These are phyloP conservation scores for Sipha flava DNA, from an alignment of 1,140 invertebrate genomes.

Conservation along the genomic window DNA sequence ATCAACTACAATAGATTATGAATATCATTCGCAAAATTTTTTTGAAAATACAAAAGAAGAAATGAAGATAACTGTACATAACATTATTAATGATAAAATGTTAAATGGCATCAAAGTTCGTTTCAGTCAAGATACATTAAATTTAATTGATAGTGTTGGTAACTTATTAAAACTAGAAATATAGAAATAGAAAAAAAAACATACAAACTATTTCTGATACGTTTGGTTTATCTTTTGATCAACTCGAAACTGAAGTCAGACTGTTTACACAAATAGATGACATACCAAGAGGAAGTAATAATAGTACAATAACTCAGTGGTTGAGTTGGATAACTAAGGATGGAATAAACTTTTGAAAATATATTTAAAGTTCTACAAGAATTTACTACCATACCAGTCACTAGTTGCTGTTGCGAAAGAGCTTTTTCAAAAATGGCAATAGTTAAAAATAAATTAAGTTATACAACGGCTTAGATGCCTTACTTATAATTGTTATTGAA, in stretches of 20 bases:
- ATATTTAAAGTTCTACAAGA: too few relatives aligned
- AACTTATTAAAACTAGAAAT: neutral
- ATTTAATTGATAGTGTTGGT: neutral
- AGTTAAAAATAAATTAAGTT: too few relatives aligned
- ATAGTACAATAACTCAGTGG: neutral
- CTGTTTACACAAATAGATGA: neutral
- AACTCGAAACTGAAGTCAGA: neutral
- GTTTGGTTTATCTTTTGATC: neutral
- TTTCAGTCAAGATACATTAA: neutral
- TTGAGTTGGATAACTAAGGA: neutral
- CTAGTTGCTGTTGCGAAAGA: too few relatives aligned
- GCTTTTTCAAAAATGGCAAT: too few relatives aligned
- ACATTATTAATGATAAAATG: neutral
- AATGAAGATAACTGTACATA: neutral
- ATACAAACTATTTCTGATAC: neutral
- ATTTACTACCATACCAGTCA: neutral
- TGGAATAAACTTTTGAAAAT: neutral
- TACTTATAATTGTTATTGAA: too few relatives aligned
- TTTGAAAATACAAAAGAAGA: neutral
- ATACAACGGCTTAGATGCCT: too few relatives aligned
- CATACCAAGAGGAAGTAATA: neutral
- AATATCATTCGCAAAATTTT: neutral
- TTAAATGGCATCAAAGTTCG: neutral
- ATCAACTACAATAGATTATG: neutral
- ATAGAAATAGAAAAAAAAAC: neutral